Evolutionary conservation across 2,888 invertebrate genomes (phyloP).

Genomic region (Tetragonula carbonaria): DNA sequence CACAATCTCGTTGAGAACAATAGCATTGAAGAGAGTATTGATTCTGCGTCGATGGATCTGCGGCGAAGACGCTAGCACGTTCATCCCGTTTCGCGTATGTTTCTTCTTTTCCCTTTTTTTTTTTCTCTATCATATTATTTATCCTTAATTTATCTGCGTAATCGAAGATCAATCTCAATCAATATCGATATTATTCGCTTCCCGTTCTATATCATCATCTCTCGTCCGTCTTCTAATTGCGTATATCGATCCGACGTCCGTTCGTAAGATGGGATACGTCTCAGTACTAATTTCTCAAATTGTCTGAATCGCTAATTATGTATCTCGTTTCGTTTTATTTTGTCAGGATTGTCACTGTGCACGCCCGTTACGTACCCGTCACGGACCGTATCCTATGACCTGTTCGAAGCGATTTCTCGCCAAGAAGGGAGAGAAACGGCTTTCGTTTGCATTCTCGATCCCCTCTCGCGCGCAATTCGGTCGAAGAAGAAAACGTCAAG

Average conservation of each 20-base stretch:
- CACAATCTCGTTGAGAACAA: slow-evolving; percentile 75
- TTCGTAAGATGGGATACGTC: not conserved
- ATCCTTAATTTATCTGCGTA: not conserved
- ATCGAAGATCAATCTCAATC: slow-evolving; percentile 2
- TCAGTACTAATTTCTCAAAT: not conserved
- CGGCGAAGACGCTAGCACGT: slow-evolving; percentile 60
- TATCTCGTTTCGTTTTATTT: not conserved
- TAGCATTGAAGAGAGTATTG: slow-evolving; percentile 44
- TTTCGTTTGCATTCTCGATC: slow-evolving; percentile 52
- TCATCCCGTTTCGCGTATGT: slow-evolving; percentile 24
- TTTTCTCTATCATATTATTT: not conserved
- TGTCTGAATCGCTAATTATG: not conserved
- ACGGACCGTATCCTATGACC: slow-evolving; percentile 40
- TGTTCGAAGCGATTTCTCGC: slow-evolving; percentile 43
- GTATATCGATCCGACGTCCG: not conserved
- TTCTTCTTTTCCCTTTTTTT: not conserved
- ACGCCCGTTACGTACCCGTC: slow-evolving; percentile 23
- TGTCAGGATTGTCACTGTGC: slow-evolving; percentile 48
- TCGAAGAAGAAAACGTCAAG: slow-evolving; percentile 49
- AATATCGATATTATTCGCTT: not conserved
- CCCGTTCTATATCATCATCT: not conserved
- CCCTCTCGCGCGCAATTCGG: slow-evolving; percentile 40
- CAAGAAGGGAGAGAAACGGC: slow-evolving; percentile 59
- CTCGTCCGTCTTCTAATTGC: not conserved
- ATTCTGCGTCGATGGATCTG: slow-evolving; percentile 50